Evolutionary conservation across 2,888 invertebrate species (phyloP), one percentile per base, ranked within the genome.

Genomic region (Hyalella azteca): DNA sequence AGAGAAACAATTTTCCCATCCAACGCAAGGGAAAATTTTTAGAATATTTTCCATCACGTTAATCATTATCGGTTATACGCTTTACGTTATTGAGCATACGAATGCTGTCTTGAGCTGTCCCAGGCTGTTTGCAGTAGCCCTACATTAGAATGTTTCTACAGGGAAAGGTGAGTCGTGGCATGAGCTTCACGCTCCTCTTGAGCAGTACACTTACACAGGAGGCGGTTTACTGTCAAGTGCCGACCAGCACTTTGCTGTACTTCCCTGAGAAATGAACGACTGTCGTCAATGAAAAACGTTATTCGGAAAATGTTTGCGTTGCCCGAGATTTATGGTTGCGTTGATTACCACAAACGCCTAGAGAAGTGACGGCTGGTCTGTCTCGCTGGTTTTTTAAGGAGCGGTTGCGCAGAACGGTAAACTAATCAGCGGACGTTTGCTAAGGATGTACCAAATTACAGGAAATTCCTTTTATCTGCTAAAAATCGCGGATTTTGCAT

Each of bases 261-360:
- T 66, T 66, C 36, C 15, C 66, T 66, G 66, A 36, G 36, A 66
- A 66, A 66, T 66, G 66, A 36, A 66, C 36, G 66, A 4, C 54
- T 66, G 66, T 66, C 32, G 9, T 29, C 66, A 36, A 66, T 66
- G 66, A 66, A 66, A 66, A 66, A 66, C 29, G 39, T 29, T 66
- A 66, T 66, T 66, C 66, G 66, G 36, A 36, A 66, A 66, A 66
- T 66, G 66, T 66, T 66, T 66, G 66, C 66, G 66, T 66, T 66
- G 26, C 36, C 7, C 7, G 66, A 66, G 66, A 66, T 66, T 66
- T 66, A 66, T 66, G 66, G 66, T 66, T 2, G 36, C 32, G 39
- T 19, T 66, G 36, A 66, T 66, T 66, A 66, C 36, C 66, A 22
- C 54, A 26, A 26, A 29, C 54, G 29, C 26, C 22, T 29, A 26